These are phyloP conservation scores for Aurelia sp. DNA, from an alignment of 30 jellyfish, hydroid and myxozoan genomes.

Conservation along the genomic window DNA sequence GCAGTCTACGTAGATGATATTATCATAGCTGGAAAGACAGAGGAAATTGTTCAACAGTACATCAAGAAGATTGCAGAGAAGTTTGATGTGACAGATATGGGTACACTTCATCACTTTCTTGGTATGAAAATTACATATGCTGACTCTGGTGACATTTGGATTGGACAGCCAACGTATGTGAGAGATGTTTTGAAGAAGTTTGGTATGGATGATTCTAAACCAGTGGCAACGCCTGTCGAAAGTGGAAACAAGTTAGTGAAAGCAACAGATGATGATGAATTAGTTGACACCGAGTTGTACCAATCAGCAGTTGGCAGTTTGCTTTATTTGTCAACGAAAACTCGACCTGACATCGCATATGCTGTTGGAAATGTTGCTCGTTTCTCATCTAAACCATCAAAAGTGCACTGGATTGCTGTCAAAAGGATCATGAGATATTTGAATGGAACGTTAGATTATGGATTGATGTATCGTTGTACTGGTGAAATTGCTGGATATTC, in stretches of 20 bases:
- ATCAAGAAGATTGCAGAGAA: constrained; percentile 7
- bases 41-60: not conserved
- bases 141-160: constrained; percentile 4
- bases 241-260: constrained; percentile 22
- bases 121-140: constrained; percentile 38
- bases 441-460: constrained; percentile 41
- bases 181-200: constrained; percentile 21
- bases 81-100: constrained; percentile 59
- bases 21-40: constrained; percentile 41
- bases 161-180: constrained; percentile 36
- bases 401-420: constrained; percentile 68
- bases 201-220: constrained; percentile 32
- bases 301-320: constrained; percentile 73
- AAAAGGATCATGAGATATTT: constrained; percentile 68
- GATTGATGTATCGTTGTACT: constrained; percentile 4
- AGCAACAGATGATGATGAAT: not conserved
- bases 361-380: constrained; percentile 62
- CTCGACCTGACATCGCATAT: constrained; percentile 68
- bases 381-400: constrained; percentile 17
- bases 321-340: constrained; percentile 28
- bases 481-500: constrained; percentile 15
- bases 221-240: constrained; percentile 52
- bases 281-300: constrained; percentile 17
- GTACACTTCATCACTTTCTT: constrained; percentile 47
- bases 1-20: constrained; percentile 73